Evolutionary conservation across 2,888 invertebrate species (phyloP).

Genomic region (Pachycephus smyrnensis): DNA sequence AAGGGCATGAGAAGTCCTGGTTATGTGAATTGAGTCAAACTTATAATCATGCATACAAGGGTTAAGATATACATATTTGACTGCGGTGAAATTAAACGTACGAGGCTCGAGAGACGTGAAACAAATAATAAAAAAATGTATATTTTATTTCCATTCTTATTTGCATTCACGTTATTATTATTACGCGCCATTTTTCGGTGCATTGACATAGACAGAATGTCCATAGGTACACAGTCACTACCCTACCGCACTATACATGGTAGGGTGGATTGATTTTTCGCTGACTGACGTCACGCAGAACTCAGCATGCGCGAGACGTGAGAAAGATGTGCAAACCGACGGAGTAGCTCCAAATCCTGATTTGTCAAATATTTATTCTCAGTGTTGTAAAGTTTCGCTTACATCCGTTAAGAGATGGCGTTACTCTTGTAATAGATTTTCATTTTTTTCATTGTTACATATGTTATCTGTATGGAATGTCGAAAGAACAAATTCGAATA

Average conservation of each 20-base stretch:
- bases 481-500: neutral
- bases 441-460: neutral
- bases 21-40: too few species aligned
- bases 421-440: neutral
- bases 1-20: too few species aligned
- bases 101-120: neutral
- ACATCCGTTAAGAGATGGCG: neutral
- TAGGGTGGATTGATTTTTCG: slow-evolving; percentile 58
- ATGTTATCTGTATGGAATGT: neutral
- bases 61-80: neutral
- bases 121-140: neutral
- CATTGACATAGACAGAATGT: slow-evolving; percentile 23
- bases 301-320: slow-evolving; percentile 50
- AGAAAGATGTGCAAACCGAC: slow-evolving; percentile 16
- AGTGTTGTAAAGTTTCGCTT: neutral
- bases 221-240: slow-evolving; percentile 28
- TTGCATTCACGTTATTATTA: slow-evolving; percentile 19
- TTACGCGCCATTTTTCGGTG: slow-evolving; percentile 28
- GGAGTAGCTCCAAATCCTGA: slow-evolving; percentile 1
- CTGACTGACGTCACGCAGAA: slow-evolving; percentile 49
- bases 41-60: too few species aligned
- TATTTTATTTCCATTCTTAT: neutral
- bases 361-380: neutral
- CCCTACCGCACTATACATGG: slow-evolving; percentile 41
- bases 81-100: neutral